These are phyloP conservation scores for Choristoneura fumiferana DNA, from an alignment of 1,140 invertebrate genomes.

Conservation along the genomic window DNA sequence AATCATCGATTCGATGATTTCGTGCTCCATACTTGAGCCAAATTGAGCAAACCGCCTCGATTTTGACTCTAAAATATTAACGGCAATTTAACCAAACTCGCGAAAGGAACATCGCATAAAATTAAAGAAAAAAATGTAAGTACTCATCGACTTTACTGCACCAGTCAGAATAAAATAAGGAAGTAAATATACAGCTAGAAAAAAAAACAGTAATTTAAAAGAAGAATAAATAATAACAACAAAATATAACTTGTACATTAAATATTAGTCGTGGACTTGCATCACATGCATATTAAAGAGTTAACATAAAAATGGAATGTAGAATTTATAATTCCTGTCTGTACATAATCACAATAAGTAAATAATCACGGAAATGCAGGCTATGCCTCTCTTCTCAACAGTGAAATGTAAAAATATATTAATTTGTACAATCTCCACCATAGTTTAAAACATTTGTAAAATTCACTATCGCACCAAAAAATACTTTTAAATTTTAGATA, in stretches of 20 bases:
- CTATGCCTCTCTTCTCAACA: conserved; percentile 70
- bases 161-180: neutral
- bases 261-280: conserved; percentile 76
- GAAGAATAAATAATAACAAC: conserved; percentile 46
- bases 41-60: conserved; percentile 56
- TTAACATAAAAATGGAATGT: conserved; percentile 67
- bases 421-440: conserved; percentile 73
- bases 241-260: conserved; percentile 67
- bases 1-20: conserved; percentile 31
- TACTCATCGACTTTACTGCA: neutral
- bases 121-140: conserved; percentile 2
- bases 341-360: conserved; percentile 68
- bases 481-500: conserved; percentile 61
- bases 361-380: conserved; percentile 67
- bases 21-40: conserved; percentile 53
- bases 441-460: conserved; percentile 73
- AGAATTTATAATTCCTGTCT: conserved; percentile 74
- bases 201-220: conserved; percentile 42
- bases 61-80: conserved; percentile 24
- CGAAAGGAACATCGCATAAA: conserved; percentile 8
- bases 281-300: conserved; percentile 66
- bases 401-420: conserved; percentile 77
- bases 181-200: conserved; percentile 36
- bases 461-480: conserved; percentile 75
- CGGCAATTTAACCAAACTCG: conserved; percentile 1